Conservation (phyloP, 2,888 invertebrate species). For the Tenthredo livida region DNA sequence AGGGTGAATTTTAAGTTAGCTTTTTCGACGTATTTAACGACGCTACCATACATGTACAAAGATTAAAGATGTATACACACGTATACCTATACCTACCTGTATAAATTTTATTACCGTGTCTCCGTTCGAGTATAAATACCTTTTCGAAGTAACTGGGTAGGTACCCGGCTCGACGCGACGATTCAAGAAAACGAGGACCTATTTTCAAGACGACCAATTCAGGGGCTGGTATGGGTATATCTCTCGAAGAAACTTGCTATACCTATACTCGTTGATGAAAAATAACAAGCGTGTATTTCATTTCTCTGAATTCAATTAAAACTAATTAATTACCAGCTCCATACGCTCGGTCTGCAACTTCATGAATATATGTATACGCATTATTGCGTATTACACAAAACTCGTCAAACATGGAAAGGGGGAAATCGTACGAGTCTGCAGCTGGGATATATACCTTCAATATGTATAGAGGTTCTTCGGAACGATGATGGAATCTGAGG, state of each 20-base stretch:
- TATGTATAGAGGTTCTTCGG: not conserved
- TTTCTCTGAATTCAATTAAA: constrained; percentile 19
- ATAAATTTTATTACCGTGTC: not conserved
- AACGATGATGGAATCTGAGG: not conserved
- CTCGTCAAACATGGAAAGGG: constrained; percentile 5
- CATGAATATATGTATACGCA: constrained; percentile 8
- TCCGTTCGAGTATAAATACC: not conserved
- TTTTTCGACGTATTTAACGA: constrained; percentile 20
- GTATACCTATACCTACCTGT: not conserved
- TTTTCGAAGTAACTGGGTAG: no score
- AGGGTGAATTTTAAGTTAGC: constrained; percentile 41
- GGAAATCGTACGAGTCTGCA: not conserved
- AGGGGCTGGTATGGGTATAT: not conserved
- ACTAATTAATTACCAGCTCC: constrained; percentile 30
- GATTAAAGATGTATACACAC: not conserved
- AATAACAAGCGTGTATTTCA: constrained; percentile 19
- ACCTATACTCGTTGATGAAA: constrained; percentile 12
- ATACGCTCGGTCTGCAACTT: not conserved
- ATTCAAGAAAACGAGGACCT: not conserved
- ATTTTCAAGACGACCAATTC: constrained; percentile 38
- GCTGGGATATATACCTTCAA: no score
- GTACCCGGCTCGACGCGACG: not conserved
- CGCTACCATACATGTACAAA: not conserved
- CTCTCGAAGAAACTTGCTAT: not conserved
- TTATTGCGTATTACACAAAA: not conserved